Percentiles rank a stretch among this genome's conserved stretches.
phyloP scores from a whole-genome alignment of 2,797 vertebrate species.

The Masticophis lateralis region DNA sequence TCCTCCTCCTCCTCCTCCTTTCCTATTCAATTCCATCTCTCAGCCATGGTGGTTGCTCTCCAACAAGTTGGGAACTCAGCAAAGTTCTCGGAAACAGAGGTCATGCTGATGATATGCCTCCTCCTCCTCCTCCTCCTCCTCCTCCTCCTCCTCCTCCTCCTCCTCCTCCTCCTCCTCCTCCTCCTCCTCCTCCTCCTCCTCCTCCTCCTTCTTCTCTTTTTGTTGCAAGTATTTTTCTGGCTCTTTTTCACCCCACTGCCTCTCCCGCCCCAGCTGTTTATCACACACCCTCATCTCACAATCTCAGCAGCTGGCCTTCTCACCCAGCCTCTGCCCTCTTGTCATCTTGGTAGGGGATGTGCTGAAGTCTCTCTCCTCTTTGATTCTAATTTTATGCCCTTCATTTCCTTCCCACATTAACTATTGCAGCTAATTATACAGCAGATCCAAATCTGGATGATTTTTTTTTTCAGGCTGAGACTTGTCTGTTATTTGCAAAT shows the following conservation, averaged over 20 bases:
- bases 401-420: constrained; percentile 49
- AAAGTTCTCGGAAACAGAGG: background rate
- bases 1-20: no score
- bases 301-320: background rate
- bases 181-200: no score
- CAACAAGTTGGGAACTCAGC: background rate
- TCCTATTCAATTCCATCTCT: no score
- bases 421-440: constrained; percentile 64
- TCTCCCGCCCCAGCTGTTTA: background rate
- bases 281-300: constrained; percentile 1
- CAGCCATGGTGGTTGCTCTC: no score
- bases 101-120: background rate
- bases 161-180: no score
- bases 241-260: constrained; percentile 24
- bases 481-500: constrained; percentile 65
- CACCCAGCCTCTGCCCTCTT: background rate
- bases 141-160: background rate
- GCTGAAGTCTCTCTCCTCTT: constrained; percentile 28
- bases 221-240: background rate
- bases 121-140: no score
- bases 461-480: constrained; percentile 59
- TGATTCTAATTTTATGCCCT: constrained; percentile 55
- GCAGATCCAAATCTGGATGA: constrained; percentile 67
- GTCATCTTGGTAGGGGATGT: constrained; percentile 26
- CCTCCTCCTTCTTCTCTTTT: no score